Base-by-base conservation (phyloP, 1,140 invertebrate species). In the Drosophila fuyamai region DNA sequence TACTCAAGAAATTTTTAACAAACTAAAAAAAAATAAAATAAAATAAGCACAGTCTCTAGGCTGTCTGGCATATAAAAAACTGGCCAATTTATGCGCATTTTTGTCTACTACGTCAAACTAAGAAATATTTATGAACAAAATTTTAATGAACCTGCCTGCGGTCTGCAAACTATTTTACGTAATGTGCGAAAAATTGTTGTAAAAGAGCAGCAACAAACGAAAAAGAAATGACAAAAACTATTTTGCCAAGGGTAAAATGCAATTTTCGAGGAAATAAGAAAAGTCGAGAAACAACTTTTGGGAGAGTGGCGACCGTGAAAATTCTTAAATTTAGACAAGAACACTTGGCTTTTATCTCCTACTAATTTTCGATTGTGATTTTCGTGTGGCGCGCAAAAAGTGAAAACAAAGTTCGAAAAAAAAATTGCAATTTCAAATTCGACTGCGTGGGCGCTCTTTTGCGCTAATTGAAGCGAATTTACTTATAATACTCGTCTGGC, bases 321-420 rank as follows among this genome's bases (percentile, higher is more conserved):
- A 78, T 60, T 70, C 61, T 85, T 85, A 85, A 86, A 74, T 81
- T 86, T 85, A 85, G 81, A 74, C 51, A 70, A 70, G 29, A 70
- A 51, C 40, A 81, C 58, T 76, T 81, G 72, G 67, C 57, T 63
- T 74, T 74, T 74, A 68, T 67, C 46, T 62, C 61, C 44, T 41
- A 48, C 43, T 40, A 36, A 32, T 40, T 16, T 18, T 56, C 35
- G 29, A 14, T 12, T 65, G 55, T 57, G 40, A 16, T 23, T 36
- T 16, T 61, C 12, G 57, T 65, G 38, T 63, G 60, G 59, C 72
- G 57, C 51, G 73, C 71, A 62, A 84, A 84, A 84, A 77, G 65
- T 79, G 63, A 81, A 81, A 81, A 70, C 59, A 50, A 74, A 55
- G 48, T 51, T 32, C 8, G 14, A 47, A 51, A 50, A 51, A 10